Conservation (phyloP, 1,140 invertebrate species). For the Penaeus chinensis region DNA sequence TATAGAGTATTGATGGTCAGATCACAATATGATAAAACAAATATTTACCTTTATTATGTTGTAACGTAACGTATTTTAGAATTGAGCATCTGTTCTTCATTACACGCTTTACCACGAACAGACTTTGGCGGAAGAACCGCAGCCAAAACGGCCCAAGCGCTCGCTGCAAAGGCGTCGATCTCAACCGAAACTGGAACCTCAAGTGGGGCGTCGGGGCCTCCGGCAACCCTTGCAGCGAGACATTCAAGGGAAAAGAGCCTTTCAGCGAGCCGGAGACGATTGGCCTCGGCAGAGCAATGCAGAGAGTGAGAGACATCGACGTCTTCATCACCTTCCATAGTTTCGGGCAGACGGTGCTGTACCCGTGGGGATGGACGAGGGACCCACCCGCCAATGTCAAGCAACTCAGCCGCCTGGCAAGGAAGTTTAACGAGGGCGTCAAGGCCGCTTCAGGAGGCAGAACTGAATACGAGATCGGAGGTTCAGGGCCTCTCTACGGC, state of each 20-base stretch:
- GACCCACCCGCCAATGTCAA: conserved; percentile 52
- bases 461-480: conserved; percentile 55
- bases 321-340: conserved; percentile 88
- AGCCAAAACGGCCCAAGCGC: conserved; percentile 20
- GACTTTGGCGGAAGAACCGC: conserved; percentile 65
- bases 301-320: conserved; percentile 69
- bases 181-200: conserved; percentile 65
- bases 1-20: too few relatives aligned
- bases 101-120: too few relatives aligned
- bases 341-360: conserved; percentile 88
- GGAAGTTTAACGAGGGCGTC: conserved; percentile 54
- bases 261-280: conserved; percentile 68
- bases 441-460: conserved; percentile 32
- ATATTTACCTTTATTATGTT: too few relatives aligned
- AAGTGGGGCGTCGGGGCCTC: conserved; percentile 71
- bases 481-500: conserved; percentile 62
- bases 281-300: conserved; percentile 65
- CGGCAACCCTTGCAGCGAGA: conserved; percentile 75
- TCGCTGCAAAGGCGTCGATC: conserved; percentile 65
- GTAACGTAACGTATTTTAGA: too few relatives aligned
- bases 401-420: conserved; percentile 46
- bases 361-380: conserved; percentile 85
- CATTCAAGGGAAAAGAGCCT: conserved; percentile 70
- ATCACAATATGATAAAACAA: too few relatives aligned
- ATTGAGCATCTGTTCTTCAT: too few relatives aligned